phyloP scores from a whole-genome alignment of 2,888 invertebrate species.

The Malacosoma neustria region DNA sequence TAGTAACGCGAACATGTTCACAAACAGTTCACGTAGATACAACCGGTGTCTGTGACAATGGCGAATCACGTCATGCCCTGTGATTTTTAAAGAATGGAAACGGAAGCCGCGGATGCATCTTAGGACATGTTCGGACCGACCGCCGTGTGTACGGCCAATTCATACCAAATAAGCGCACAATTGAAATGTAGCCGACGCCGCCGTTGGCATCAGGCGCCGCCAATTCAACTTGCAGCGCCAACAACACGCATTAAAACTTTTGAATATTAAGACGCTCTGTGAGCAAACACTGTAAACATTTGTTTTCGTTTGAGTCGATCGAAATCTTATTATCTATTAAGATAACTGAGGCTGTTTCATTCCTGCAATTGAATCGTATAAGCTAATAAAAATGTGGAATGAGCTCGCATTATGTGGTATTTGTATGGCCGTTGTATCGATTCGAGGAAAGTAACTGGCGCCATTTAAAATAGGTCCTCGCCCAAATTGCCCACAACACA shows the following conservation, averaged over 20 bases:
- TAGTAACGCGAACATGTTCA: slow-evolving; percentile 19
- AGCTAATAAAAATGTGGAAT: no score
- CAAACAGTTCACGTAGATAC: slow-evolving; percentile 43
- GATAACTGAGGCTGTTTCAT: no score
- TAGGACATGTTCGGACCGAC: slow-evolving; percentile 24
- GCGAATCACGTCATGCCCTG: slow-evolving; percentile 46
- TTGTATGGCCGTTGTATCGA: background rate
- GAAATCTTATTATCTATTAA: no score
- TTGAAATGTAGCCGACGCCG: slow-evolving; percentile 21
- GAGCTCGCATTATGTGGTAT: no score
- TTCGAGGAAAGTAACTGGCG: slow-evolving; percentile 14
- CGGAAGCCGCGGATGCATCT: slow-evolving; percentile 45
- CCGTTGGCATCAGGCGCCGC: slow-evolving; percentile 7
- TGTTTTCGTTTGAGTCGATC: no score
- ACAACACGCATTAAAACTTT: no score
- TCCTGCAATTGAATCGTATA: no score
- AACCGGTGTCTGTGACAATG: slow-evolving; percentile 43
- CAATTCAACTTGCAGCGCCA: no score
- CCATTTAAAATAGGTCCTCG: slow-evolving; percentile 25
- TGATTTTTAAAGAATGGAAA: slow-evolving; percentile 50
- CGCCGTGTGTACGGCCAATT: slow-evolving; percentile 19
- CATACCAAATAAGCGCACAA: slow-evolving; percentile 24
- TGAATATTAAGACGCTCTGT: no score
- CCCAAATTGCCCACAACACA: slow-evolving; percentile 31
- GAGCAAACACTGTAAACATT: no score